Base-by-base conservation (phyloP, 1,140 invertebrate species). In the Contarinia nasturtii region DNA sequence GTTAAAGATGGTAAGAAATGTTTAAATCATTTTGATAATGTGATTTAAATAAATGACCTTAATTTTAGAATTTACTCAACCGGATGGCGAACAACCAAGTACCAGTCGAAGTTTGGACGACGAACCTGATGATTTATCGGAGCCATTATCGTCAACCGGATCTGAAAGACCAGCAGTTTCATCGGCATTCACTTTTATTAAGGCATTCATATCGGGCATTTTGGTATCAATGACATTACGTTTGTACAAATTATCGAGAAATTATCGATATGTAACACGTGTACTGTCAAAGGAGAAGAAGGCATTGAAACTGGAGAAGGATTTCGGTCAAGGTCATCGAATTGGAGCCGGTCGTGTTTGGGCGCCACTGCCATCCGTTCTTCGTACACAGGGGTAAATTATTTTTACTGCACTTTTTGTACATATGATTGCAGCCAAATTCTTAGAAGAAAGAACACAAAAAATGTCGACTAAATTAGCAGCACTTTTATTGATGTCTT, bases 241-340 rank as follows among this genome's bases (percentile, higher is more conserved):
- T 50, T 66, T 96, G 33, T 93, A 96, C 68, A 73, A 71, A 51
- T 82, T 91, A 50, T 96, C 92, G 0, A 72, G 81, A 27, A 90
- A 96, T 66, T 95, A 96, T 67, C 74, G 93, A 54, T 92, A 90
- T 59, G 86, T 98, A 0, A 82, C 90, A 7, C 76, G 78, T 43
- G 77, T 82, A 15, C 65, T 87, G 20, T 72, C 75, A 0, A 71
- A 76, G 44, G 83, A 86, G 57, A 93, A 93, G 64, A 83, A 82
- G 60, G 61, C 76, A 46, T 67, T 94, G 2, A 95, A 94, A 74
- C n/a, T 19, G 20, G 18, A 21, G 36, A 45, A 45, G 27, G 44
- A 20, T 33, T 49, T 49, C 17, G 48, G 45, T 15, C 36, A 33
- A 15, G 44, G 45, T 21, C 33, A 34, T 18, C 17, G 48, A 21